Evolutionary conservation across 2,113 vertebrate genomes (phyloP).

Genomic region (Semnopithecus entellus): DNA sequence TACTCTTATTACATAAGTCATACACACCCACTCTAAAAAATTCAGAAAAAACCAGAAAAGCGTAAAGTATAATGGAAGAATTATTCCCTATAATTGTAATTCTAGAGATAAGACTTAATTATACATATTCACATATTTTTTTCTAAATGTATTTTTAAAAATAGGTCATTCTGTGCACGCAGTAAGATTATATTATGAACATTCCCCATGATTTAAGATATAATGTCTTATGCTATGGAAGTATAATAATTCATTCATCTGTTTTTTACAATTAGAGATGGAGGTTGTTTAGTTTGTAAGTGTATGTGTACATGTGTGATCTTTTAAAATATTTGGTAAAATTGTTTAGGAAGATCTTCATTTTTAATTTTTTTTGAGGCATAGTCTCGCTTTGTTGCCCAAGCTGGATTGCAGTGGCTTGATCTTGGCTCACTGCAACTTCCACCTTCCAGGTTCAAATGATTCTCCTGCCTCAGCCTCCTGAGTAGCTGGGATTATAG

Average conservation of each 20-base stretch:
- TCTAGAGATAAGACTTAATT: not conserved
- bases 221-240: not conserved
- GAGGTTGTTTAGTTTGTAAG: not conserved
- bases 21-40: not conserved
- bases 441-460: no score
- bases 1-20: not conserved
- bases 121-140: not conserved
- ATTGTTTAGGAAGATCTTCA: not conserved
- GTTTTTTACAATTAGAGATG: not conserved
- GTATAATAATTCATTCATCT: not conserved
- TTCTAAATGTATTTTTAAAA: not conserved
- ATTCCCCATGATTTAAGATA: not conserved
- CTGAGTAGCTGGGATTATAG: no score
- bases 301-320: no score
- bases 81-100: not conserved
- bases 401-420: no score
- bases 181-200: not conserved
- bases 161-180: not conserved
- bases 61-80: not conserved
- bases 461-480: no score
- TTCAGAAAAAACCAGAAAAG: not conserved
- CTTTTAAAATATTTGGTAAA: not conserved
- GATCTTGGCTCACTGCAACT: no score
- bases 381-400: no score
- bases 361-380: no score